These are phyloP conservation scores for Gavia stellata DNA, from an alignment of 2,113 vertebrate genomes.

Conservation along the genomic window DNA sequence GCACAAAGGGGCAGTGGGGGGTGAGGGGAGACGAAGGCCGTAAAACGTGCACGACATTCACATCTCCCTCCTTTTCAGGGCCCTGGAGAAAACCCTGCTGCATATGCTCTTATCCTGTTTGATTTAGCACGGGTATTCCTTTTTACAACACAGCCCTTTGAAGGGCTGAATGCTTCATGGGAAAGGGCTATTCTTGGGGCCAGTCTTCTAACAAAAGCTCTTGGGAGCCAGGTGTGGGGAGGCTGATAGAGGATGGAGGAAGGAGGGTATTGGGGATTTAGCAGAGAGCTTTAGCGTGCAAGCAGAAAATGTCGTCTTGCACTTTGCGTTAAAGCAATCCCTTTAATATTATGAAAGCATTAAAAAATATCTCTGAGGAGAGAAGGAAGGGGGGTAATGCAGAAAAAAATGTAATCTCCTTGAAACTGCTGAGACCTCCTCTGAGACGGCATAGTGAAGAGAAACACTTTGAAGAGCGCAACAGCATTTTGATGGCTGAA, in stretches of 20 bases:
- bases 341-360: conserved; percentile 16
- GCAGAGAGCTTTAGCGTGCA: background rate
- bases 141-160: background rate
- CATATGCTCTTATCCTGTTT: conserved; percentile 3
- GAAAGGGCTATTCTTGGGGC: background rate
- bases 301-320: background rate
- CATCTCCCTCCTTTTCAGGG: background rate
- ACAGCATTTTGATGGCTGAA: background rate
- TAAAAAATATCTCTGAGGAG: conserved; percentile 13
- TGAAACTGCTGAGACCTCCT: conserved; percentile 22
- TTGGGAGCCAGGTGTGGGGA: conserved; percentile 26
- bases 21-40: background rate
- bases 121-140: background rate
- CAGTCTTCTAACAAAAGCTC: background rate
- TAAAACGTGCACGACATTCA: background rate
- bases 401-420: conserved; percentile 10
- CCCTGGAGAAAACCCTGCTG: conserved; percentile 55
- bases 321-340: conserved; percentile 7
- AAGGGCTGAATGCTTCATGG: background rate
- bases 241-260: conserved; percentile 8
- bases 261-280: background rate
- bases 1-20: background rate
- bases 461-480: conserved; percentile 30
- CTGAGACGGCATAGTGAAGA: background rate
- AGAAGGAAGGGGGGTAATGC: background rate